Base-by-base conservation (phyloP, 2,113 vertebrate species). In the Brachyistius frenatus region DNA sequence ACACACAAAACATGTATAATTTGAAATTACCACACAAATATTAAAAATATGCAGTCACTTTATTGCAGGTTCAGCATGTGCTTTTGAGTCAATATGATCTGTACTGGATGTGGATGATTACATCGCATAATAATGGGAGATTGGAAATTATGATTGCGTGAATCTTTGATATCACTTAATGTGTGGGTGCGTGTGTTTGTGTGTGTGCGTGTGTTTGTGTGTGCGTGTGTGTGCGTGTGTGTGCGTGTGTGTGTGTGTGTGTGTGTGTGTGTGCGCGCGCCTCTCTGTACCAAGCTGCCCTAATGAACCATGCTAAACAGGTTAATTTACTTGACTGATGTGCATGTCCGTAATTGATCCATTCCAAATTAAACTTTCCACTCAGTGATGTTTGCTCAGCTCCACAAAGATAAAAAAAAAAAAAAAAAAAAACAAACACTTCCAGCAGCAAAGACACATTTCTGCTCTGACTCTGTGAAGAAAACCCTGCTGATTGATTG, bases 401-500 rank as follows among this genome's bases (percentile, higher is more conserved):
- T 84, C 74, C 61, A 54, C 36, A 14, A 46, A 68, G 41, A 71
- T 67, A 54, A 76, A 58, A 16, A 23, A 23, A 23, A 23, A 23
- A 23, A 23, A 23, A 76, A 58, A 16, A 23, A 23, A 23, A 23
- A 23, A 76, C 54, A 16, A 63, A 63, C 76, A 53, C 58, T 58
- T 58, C 16, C 39, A 61, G 61, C 50, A 73, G 37, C n/a, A 44
- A 54, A 73, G 62, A 71, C 55, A 36, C 50, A 37, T 46, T 76
- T 76, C 16, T 15, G 37, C 11, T 73, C 16, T 15, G 36, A 16
- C 14, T 76, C 8, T 7, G 64, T 57, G 52, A 41, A 35, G 49
- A 67, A 74, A 73, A 58, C 72, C 57, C 33, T 10, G 30, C 69
- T 85, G 79, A 84, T 73, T 84, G 75, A 84, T 78, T 76, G 70